Evolutionary conservation across 2,888 invertebrate species (phyloP).

Genomic region (Hartigia nigra): DNA sequence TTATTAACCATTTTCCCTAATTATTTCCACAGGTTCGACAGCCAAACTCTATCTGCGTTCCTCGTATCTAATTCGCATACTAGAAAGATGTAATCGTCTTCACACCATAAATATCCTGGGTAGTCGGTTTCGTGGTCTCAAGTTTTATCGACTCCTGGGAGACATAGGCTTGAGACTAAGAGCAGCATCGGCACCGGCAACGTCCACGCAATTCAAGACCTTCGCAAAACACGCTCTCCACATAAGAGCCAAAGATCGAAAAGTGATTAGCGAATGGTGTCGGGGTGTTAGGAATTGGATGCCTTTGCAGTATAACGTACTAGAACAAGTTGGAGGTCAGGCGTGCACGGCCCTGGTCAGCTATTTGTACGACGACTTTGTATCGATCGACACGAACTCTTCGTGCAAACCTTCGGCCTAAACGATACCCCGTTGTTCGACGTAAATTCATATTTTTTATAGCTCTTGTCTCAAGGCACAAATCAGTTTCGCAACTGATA

Average conservation of each 20-base stretch:
- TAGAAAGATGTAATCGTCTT: slow-evolving; percentile 47
- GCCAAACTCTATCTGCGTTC: slow-evolving; percentile 47
- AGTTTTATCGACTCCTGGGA: slow-evolving; percentile 51
- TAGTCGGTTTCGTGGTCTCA: slow-evolving; percentile 46
- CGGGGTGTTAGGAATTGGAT: slow-evolving; percentile 35
- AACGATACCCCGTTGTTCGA: not conserved
- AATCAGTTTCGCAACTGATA: not conserved
- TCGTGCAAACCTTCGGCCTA: not conserved
- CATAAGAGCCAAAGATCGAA: slow-evolving; percentile 37
- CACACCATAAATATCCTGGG: slow-evolving; percentile 49
- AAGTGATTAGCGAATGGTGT: slow-evolving; percentile 35
- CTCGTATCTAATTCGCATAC: slow-evolving; percentile 43
- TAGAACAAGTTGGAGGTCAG: slow-evolving; percentile 22
- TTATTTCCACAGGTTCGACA: slow-evolving; percentile 34
- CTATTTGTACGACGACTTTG: slow-evolving; percentile 39
- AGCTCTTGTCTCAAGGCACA: not conserved
- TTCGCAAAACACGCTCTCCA: slow-evolving; percentile 43
- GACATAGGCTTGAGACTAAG: slow-evolving; percentile 39
- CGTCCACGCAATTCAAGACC: slow-evolving; percentile 41
- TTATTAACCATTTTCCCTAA: not conserved
- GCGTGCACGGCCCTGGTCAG: slow-evolving; percentile 35
- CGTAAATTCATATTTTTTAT: not conserved
- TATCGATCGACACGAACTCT: slow-evolving; percentile 25
- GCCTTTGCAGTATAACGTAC: slow-evolving; percentile 42
- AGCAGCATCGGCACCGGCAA: slow-evolving; percentile 33